Percentiles rank a stretch among this genome's conserved stretches.
Conservation (phyloP, 2,888 invertebrate species). For the Sinelater perroti region DNA sequence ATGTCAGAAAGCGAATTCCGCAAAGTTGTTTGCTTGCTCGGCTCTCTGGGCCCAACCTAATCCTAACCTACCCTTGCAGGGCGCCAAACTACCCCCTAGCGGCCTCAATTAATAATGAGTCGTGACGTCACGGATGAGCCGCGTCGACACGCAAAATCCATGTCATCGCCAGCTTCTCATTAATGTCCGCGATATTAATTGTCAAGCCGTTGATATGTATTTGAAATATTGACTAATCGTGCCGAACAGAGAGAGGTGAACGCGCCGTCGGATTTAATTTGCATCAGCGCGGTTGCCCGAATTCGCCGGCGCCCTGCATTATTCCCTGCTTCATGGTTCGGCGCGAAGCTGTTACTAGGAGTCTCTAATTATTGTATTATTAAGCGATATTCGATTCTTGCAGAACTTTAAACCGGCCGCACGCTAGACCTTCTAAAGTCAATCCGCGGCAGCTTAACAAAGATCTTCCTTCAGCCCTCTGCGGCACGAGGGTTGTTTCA, state of each 20-base stretch:
- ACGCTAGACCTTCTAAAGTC: no score
- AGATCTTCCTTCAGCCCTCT: no score
- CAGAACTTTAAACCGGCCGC: no score
- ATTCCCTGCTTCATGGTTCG: no score
- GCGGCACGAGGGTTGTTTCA: no score
- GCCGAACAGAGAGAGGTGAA: conserved; percentile 19
- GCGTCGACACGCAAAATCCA: conserved; percentile 43
- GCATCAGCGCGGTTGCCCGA: conserved; percentile 1
- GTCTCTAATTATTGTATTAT: no score
- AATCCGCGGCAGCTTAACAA: no score
- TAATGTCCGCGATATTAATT: conserved; percentile 41
- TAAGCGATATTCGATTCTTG: no score
- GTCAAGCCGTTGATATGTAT: conserved; percentile 36
- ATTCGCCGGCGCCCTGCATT: no score
- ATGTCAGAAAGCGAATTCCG: conserved; percentile 37
- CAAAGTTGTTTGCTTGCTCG: conserved; percentile 33
- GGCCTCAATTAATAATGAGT: conserved; percentile 42
- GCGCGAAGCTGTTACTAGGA: no score
- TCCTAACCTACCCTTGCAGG: conserved; percentile 34
- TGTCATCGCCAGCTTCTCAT: conserved; percentile 43
- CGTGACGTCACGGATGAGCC: conserved; percentile 39
- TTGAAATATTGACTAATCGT: conserved; percentile 38
- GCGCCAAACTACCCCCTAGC: conserved; percentile 39
- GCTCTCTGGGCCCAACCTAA: conserved; percentile 33
- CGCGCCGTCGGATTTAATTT: conserved; percentile 25